Conservation (phyloP, 2,113 vertebrate species). For the Calyptomena viridis region DNA sequence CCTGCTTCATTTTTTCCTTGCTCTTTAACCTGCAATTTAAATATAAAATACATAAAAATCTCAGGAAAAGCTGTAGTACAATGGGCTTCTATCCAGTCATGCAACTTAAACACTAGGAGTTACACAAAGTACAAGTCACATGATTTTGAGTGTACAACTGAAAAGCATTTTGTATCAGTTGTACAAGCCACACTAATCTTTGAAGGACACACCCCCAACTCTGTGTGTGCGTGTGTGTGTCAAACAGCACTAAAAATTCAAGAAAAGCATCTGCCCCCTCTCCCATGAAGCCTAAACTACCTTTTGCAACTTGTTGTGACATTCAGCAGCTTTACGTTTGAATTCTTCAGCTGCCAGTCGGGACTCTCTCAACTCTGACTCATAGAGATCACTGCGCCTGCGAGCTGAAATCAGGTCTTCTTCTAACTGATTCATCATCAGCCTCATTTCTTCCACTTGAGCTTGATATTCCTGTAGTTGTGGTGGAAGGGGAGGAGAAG, state of each 20-base stretch:
- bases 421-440: conserved; percentile 95
- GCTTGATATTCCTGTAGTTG: conserved; percentile 91
- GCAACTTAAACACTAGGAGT: not conserved
- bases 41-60: conserved; percentile 37
- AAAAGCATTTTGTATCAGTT: not conserved
- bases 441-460: conserved; percentile 95
- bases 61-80: not conserved
- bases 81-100: not conserved
- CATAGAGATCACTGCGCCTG: conserved; percentile 94
- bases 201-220: not conserved
- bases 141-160: not conserved
- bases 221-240: not conserved
- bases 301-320: conserved; percentile 94
- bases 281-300: conserved; percentile 63
- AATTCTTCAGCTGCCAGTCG: conserved; percentile 90
- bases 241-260: not conserved
- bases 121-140: not conserved
- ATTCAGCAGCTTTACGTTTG: conserved; percentile 92
- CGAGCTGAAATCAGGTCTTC: conserved; percentile 96
- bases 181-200: not conserved
- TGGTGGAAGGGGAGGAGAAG: conserved; percentile 3
- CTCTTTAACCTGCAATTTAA: conserved; percentile 88
- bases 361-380: conserved; percentile 92
- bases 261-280: not conserved
- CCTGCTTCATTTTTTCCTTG: conserved; percentile 92